A percentile compares a stretch with the other conserved stretches of the same genome.
Conservation (phyloP, 2,888 invertebrate species). For the Leptopilina drosophilae region DNA sequence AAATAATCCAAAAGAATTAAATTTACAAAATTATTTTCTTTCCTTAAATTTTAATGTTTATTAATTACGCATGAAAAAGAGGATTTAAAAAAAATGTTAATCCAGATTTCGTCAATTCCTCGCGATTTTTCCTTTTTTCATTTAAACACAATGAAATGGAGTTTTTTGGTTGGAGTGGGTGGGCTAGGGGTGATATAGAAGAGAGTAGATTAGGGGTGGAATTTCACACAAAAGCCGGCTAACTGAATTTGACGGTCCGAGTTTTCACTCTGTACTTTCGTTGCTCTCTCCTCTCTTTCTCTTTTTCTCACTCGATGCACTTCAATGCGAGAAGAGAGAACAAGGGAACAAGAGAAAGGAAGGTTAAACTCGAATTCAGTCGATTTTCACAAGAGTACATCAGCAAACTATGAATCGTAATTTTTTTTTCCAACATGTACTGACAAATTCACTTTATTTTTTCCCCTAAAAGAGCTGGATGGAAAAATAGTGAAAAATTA, state of each 20-base stretch:
- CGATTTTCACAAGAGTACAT: slow-evolving; percentile 19
- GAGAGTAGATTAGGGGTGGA: slow-evolving; percentile 49
- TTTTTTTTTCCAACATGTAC: not conserved
- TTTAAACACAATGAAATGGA: slow-evolving; percentile 39
- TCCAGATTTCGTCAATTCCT: not conserved
- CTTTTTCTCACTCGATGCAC: slow-evolving; percentile 29
- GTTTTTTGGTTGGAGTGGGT: not conserved
- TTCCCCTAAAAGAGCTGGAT: not conserved
- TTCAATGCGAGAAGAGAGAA: slow-evolving; percentile 9
- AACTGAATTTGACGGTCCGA: slow-evolving; percentile 64
- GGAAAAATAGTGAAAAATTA: slow-evolving; percentile 1
- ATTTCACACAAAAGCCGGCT: slow-evolving; percentile 56
- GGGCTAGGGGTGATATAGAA: slow-evolving; percentile 21
- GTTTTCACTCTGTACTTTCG: slow-evolving; percentile 55
- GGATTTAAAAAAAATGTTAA: too few relatives aligned
- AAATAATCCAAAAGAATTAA: too few relatives aligned
- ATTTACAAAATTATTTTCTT: too few relatives aligned
- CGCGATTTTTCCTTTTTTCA: slow-evolving; percentile 23
- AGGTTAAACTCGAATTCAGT: slow-evolving; percentile 17
- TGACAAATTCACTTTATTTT: slow-evolving; percentile 16
- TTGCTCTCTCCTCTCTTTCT: slow-evolving; percentile 44
- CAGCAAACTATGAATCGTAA: slow-evolving; percentile 7
- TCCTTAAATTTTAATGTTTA: too few relatives aligned
- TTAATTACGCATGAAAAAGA: too few relatives aligned
- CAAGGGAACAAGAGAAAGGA: slow-evolving; percentile 26